A percentile compares a stretch with the other conserved stretches of the same genome.
Conservation (phyloP, 2,888 invertebrate species). For the Pammene fasciana region DNA sequence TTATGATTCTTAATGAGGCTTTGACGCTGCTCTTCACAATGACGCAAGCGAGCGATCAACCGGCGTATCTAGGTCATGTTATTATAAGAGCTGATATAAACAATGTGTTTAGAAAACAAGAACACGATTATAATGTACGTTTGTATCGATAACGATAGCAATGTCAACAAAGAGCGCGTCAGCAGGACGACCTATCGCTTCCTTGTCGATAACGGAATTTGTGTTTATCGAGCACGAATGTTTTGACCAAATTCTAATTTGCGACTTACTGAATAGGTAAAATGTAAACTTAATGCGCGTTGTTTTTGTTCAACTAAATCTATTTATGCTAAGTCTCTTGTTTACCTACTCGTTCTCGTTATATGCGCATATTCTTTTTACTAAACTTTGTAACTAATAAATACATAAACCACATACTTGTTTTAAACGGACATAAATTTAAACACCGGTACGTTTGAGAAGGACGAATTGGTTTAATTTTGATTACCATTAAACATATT, state of each 20-base stretch:
- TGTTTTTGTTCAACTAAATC: constrained; percentile 8
- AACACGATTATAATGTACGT: constrained; percentile 3
- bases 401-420: neutral
- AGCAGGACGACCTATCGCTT: constrained; percentile 36
- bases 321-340: neutral
- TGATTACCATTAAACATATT: neutral
- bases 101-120: constrained; percentile 35
- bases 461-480: too few relatives aligned
- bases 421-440: too few relatives aligned
- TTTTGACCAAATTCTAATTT: constrained; percentile 24
- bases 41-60: constrained; percentile 32
- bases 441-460: neutral
- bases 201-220: constrained; percentile 38
- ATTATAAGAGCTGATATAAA: constrained; percentile 35
- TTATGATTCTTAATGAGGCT: neutral
- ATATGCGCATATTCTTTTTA: neutral
- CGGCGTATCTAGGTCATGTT: constrained; percentile 32
- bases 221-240: constrained; percentile 2
- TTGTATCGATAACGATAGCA: constrained; percentile 33
- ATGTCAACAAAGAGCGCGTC: constrained; percentile 43
- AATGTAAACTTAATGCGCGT: constrained; percentile 9
- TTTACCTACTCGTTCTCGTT: neutral
- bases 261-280: constrained; percentile 17
- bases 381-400: neutral
- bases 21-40: constrained; percentile 16